phyloP scores from a whole-genome alignment of 1,140 invertebrate genomes.

The Pinna nobilis region DNA sequence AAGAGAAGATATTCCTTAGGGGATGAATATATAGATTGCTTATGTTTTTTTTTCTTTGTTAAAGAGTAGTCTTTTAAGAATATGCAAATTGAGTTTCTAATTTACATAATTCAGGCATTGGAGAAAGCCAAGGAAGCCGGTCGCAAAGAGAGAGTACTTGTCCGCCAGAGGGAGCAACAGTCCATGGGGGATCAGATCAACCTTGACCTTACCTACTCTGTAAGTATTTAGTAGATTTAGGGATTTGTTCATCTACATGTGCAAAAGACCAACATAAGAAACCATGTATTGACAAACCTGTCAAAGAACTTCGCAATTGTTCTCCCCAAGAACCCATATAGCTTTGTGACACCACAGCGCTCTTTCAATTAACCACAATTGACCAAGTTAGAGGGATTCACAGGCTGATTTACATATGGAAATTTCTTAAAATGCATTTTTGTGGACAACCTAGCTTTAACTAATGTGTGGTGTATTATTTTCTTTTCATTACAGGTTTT shows the following conservation, averaged over 20 bases:
- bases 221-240: conserved; percentile 78
- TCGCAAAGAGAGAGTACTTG: conserved; percentile 90
- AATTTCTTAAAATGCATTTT: not conserved
- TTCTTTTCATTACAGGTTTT: conserved; percentile 81
- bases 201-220: conserved; percentile 94
- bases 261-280: too few species aligned
- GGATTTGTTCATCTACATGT: too few species aligned
- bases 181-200: conserved; percentile 91
- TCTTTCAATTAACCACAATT: not conserved
- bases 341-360: too few species aligned
- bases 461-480: not conserved
- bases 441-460: too few species aligned
- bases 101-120: conserved; percentile 78
- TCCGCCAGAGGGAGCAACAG: conserved; percentile 91
- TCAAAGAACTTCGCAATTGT: too few species aligned
- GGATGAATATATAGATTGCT: not conserved
- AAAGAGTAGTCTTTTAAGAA: too few species aligned
- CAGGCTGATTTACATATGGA: not conserved
- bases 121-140: conserved; percentile 98
- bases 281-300: too few species aligned
- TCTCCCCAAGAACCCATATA: too few species aligned
- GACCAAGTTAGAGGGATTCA: not conserved
- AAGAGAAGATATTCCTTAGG: too few species aligned
- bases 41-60: not conserved
- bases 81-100: too few species aligned